Percentiles rank a stretch among this genome's conserved stretches.
phyloP scores from a whole-genome alignment of 2,888 invertebrate genomes.

The Diaperis boleti region DNA sequence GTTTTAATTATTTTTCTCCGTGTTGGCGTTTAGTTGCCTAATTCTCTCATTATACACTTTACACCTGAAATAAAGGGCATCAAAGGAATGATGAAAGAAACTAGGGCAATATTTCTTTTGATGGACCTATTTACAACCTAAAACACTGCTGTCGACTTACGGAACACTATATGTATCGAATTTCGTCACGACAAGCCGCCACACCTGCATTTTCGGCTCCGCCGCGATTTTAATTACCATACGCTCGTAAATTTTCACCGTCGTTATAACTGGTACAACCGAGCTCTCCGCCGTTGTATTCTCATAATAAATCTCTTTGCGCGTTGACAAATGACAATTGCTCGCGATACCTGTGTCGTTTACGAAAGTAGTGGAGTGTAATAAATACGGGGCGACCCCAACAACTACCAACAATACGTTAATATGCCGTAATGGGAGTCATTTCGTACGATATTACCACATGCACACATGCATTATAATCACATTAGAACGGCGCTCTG shows the following conservation, averaged over 20 bases:
- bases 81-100: too few species aligned
- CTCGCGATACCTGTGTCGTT: conserved; percentile 50
- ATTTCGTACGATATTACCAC: conserved; percentile 56
- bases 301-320: conserved; percentile 56
- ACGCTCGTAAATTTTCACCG: not conserved
- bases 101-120: too few species aligned
- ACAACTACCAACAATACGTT: conserved; percentile 57
- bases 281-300: conserved; percentile 43
- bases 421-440: conserved; percentile 56
- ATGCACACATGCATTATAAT: conserved; percentile 56
- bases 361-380: conserved; percentile 53
- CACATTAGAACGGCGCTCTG: conserved; percentile 51
- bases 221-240: not conserved
- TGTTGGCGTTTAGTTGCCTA: too few species aligned
- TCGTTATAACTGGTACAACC: conserved; percentile 30
- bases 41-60: too few species aligned
- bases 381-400: conserved; percentile 55
- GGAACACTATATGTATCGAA: too few species aligned
- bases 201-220: too few species aligned
- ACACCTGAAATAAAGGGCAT: too few species aligned
- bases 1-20: too few species aligned
- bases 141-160: too few species aligned
- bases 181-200: too few species aligned
- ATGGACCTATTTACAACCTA: too few species aligned
- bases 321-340: conserved; percentile 57